phyloP scores from a whole-genome alignment of 2,797 vertebrate species.

The Onychomys leucogaster region DNA sequence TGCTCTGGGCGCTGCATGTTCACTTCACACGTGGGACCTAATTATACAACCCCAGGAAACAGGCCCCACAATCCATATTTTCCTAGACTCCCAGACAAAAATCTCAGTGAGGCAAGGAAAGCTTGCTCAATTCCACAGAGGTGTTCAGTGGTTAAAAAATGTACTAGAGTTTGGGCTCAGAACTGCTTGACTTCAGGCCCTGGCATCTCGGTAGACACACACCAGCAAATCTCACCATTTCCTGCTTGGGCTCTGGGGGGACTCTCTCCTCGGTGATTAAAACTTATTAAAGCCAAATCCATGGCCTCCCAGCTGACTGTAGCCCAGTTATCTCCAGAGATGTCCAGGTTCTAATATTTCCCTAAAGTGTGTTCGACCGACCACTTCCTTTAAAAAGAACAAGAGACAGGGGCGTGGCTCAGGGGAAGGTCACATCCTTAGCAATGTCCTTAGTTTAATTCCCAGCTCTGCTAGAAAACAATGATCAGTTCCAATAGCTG shows the following conservation, averaged over 20 bases:
- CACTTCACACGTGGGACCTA: neutral
- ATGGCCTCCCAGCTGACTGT: neutral
- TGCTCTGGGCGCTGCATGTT: neutral
- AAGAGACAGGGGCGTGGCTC: neutral
- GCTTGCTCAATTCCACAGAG: neutral
- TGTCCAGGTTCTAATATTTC: slow-evolving; percentile 19
- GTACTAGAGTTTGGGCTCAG: neutral
- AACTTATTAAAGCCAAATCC: neutral
- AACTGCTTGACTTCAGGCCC: neutral
- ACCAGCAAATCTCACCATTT: neutral
- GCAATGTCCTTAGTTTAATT: neutral
- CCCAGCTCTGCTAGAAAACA: neutral
- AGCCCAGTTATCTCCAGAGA: neutral
- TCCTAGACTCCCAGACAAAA: neutral
- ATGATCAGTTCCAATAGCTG: neutral
- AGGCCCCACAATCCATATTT: neutral
- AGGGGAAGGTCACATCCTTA: neutral
- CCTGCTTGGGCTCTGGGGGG: too few species aligned
- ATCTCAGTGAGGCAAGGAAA: neutral
- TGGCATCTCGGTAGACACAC: neutral
- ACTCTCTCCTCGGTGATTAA: neutral
- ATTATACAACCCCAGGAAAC: neutral
- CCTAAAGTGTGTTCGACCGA: neutral
- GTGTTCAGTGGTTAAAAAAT: neutral
- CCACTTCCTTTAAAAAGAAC: neutral